phyloP scores from a whole-genome alignment of 2,113 vertebrate genomes.

The Pterophyllum scalare region DNA sequence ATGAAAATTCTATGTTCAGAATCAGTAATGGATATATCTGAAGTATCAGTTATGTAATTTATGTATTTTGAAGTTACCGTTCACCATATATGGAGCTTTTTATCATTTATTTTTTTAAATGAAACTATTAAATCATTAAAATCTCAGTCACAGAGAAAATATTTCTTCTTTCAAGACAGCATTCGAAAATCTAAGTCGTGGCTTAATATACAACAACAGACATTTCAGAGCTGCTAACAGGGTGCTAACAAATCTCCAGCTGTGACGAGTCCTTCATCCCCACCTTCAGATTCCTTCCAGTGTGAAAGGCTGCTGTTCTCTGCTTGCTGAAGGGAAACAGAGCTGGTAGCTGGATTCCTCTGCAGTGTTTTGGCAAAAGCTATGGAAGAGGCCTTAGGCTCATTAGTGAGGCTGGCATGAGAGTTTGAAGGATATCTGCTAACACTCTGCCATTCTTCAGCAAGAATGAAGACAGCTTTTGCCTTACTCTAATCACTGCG shows the following conservation, averaged over 20 bases:
- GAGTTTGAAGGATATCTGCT: constrained; percentile 74
- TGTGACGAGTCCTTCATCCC: constrained; percentile 69
- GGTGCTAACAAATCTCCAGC: constrained; percentile 69
- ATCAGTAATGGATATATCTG: constrained; percentile 17
- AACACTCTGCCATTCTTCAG: constrained; percentile 76
- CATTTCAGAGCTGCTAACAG: constrained; percentile 55
- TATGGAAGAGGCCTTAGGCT: constrained; percentile 77
- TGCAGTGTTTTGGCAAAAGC: constrained; percentile 65
- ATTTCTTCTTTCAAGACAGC: constrained; percentile 45
- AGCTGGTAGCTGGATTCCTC: constrained; percentile 69
- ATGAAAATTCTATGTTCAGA: neutral
- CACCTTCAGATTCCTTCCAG: constrained; percentile 67
- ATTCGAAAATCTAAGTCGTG: constrained; percentile 47
- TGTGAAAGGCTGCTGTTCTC: constrained; percentile 61
- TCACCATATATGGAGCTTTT: constrained; percentile 17
- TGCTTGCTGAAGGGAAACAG: constrained; percentile 61
- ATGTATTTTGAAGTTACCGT: constrained; percentile 39
- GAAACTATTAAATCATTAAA: constrained; percentile 58
- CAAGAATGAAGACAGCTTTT: constrained; percentile 71
- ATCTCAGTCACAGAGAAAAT: constrained; percentile 46
- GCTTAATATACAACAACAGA: constrained; percentile 60
- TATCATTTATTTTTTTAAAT: neutral
- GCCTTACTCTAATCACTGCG: constrained; percentile 72
- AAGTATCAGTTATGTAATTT: constrained; percentile 7
- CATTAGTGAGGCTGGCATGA: constrained; percentile 77